These are phyloP conservation scores for Tachyglossus aculeatus DNA, from an alignment of 2,797 vertebrate species.

Conservation along the genomic window DNA sequence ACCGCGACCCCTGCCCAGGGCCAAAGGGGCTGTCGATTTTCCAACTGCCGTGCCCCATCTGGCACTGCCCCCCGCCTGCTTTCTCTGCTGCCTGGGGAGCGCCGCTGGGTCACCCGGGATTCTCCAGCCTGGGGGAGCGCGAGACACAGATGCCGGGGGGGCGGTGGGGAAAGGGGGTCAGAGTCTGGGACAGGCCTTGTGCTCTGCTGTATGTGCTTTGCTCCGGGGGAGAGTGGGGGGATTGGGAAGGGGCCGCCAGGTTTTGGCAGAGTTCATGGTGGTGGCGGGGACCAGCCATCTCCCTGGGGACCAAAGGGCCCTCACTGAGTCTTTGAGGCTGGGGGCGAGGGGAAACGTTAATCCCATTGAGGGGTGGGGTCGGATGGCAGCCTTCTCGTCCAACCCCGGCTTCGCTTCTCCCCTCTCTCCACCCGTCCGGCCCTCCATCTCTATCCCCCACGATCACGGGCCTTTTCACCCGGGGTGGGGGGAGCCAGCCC, in stretches of 20 bases:
- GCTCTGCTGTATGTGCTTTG: constrained; percentile 56
- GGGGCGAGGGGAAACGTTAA: neutral
- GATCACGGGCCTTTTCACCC: neutral
- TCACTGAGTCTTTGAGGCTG: neutral
- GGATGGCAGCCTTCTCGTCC: neutral
- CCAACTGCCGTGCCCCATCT: neutral
- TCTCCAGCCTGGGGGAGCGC: no score
- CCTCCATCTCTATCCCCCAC: neutral
- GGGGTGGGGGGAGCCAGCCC: constrained; percentile 12
- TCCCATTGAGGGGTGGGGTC: constrained; percentile 14
- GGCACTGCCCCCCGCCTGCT: neutral
- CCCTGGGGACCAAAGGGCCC: neutral
- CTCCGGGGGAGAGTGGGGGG: constrained; percentile 8
- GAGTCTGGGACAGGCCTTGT: neutral
- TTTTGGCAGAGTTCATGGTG: constrained; percentile 18
- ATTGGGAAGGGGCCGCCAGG: neutral
- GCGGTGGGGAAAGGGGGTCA: no score
- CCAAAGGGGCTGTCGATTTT: neutral
- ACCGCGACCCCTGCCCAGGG: neutral
- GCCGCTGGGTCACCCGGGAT: no score
- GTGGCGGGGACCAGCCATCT: no score
- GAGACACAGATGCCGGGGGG: no score
- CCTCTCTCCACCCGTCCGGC: neutral
- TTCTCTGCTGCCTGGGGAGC: neutral
- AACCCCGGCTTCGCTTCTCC: neutral